phyloP scores from a whole-genome alignment of 30 jellyfish, hydroid and myxozoan species.

The Hydra vulgaris region DNA sequence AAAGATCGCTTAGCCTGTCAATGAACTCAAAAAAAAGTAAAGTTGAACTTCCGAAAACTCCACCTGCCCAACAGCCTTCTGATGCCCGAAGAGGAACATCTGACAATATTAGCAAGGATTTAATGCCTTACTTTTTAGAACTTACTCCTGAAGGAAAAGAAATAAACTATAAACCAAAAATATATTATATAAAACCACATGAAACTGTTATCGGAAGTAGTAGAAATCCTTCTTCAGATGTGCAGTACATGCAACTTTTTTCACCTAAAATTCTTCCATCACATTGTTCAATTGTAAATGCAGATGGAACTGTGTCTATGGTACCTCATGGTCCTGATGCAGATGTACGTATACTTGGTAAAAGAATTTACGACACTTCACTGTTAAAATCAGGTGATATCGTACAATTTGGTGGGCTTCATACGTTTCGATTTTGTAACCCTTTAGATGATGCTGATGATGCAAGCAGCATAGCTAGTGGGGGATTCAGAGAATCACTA shows the following conservation, averaged over 20 bases:
- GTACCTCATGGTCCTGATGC: slow-evolving; percentile 90
- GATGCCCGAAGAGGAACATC: slow-evolving; percentile 15
- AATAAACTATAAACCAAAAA: slow-evolving; percentile 48
- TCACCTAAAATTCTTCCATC: slow-evolving; percentile 59
- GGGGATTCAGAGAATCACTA: neutral
- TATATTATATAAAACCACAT: slow-evolving; percentile 35
- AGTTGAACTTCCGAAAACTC: slow-evolving; percentile 19
- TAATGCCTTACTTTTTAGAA: slow-evolving; percentile 58
- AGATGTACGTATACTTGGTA: slow-evolving; percentile 54
- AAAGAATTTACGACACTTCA: slow-evolving; percentile 55
- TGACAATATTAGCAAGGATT: slow-evolving; percentile 25
- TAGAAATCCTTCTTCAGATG: slow-evolving; percentile 44
- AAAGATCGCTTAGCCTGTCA: neutral
- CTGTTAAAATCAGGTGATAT: slow-evolving; percentile 48
- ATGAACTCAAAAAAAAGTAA: slow-evolving; percentile 31
- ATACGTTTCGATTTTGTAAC: slow-evolving; percentile 39
- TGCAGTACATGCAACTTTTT: slow-evolving; percentile 56
- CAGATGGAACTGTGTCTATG: slow-evolving; percentile 76
- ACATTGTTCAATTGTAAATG: slow-evolving; percentile 78
- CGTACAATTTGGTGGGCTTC: slow-evolving; percentile 58
- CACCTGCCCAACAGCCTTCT: neutral
- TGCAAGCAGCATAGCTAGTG: slow-evolving; percentile 18
- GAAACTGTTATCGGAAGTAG: slow-evolving; percentile 82
- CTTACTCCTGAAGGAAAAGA: slow-evolving; percentile 54
- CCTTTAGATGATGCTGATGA: slow-evolving; percentile 29